Base-by-base conservation (phyloP, 1,140 invertebrate genomes). In the Heliconius hermathena region DNA sequence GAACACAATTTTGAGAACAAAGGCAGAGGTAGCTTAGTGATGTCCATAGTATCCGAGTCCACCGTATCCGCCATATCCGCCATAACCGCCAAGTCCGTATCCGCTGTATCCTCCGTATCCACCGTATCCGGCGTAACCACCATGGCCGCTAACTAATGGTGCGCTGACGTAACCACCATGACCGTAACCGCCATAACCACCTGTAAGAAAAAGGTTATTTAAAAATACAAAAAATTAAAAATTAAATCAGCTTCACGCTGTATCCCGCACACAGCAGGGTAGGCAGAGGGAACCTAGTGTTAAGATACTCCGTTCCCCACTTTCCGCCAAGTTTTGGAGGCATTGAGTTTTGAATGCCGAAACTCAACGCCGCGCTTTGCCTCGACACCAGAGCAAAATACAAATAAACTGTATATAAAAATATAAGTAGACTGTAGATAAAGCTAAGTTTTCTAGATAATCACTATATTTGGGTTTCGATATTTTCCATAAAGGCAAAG, bases 51-150 rank as follows among this genome's bases (percentile, higher is more conserved):
- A 76, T 80, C 83, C 85, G 54, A 79, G 71, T 73, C 85, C 85
- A 41, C 66, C 73, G 82, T 89, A 87, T 52, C 88, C 88, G 46
- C 86, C 86, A 2, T 84, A 82, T 22, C 87, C 89, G 41, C 84
- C 81, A 66, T 87, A 86, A 36, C 86, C 88, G 52, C 84, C 84
- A 33, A 85, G 83, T 46, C 85, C 84, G 74, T 88, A 81, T 71
- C 84, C 79, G 71, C 87, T 81, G 80, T 88, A 82, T 66, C 84
- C 80, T 60, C 85, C 81, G 73, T 87, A 86, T 36, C 86, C 88
- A 41, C 85, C 82, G 72, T 87, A 86, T 49, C 86, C 88, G 57
- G 85, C 85, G 75, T 89, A 84, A 29, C 83, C 82, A 13, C 82
- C 83, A 71, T 90, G 85, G 20, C 74, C 73, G 33, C 87, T 87